Evolutionary conservation across 1,140 invertebrate genomes (phyloP).

Genomic region (Oreohelix idahoensis): DNA sequence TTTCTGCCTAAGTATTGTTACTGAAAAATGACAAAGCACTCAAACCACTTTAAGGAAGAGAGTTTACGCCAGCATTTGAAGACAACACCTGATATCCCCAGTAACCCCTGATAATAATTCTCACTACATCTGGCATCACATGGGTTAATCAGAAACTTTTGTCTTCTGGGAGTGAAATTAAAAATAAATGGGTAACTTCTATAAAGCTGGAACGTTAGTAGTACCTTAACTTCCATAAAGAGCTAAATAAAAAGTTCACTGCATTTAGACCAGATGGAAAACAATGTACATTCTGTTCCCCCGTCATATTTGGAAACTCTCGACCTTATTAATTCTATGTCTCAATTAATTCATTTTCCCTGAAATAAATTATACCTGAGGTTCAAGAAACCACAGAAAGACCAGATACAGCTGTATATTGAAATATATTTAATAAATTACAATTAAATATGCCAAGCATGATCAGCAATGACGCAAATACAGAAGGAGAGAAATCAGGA

Average conservation of each 20-base stretch:
- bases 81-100: neutral
- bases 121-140: neutral
- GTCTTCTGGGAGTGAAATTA: neutral
- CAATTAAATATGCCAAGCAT: neutral
- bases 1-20: neutral
- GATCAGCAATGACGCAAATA: neutral
- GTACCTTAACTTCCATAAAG: too few species aligned
- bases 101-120: neutral
- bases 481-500: neutral
- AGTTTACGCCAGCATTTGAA: neutral
- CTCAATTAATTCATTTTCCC: neutral
- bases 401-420: neutral
- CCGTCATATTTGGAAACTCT: neutral
- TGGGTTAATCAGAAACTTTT: too few species aligned
- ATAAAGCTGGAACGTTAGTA: neutral
- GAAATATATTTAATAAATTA: neutral
- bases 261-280: too few species aligned
- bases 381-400: neutral
- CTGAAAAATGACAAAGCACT: neutral
- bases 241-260: too few species aligned
- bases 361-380: neutral
- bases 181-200: neutral
- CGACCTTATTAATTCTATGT: neutral
- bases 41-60: slow-evolving; percentile 8
- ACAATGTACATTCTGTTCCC: neutral